These are phyloP conservation scores for Acanthurus tractus DNA, from an alignment of 2,797 vertebrate species.

Conservation along the genomic window DNA sequence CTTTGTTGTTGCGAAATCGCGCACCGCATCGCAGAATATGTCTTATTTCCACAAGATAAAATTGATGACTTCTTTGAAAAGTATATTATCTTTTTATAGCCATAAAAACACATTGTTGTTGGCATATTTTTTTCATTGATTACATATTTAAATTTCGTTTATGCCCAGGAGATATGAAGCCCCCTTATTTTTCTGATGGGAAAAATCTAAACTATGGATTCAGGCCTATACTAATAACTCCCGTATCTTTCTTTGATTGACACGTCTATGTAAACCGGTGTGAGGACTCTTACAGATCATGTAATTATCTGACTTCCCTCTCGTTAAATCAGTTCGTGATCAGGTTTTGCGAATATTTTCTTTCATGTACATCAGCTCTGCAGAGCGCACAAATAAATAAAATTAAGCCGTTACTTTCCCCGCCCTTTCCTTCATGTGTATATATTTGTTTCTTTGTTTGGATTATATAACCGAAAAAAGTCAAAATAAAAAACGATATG, in stretches of 20 bases:
- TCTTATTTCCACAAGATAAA: constrained; percentile 4
- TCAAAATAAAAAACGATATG: too few species aligned
- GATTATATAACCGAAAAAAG: too few species aligned
- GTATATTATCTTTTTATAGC: constrained; percentile 52
- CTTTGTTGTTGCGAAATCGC: constrained; percentile 23
- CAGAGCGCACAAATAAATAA: background rate
- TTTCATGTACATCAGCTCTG: constrained; percentile 9
- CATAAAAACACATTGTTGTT: constrained; percentile 30
- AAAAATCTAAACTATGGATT: too few species aligned
- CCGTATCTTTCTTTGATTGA: constrained; percentile 31
- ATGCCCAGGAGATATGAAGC: too few species aligned
- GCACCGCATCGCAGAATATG: constrained; percentile 12
- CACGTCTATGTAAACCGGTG: constrained; percentile 29
- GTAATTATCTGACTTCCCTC: constrained; percentile 33
- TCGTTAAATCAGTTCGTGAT: too few species aligned
- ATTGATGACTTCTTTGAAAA: constrained; percentile 6
- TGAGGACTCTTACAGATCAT: constrained; percentile 38
- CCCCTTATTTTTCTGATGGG: too few species aligned
- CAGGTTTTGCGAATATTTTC: too few species aligned
- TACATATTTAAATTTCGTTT: background rate
- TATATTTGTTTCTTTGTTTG: too few species aligned
- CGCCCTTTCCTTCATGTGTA: too few species aligned
- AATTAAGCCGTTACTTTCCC: too few species aligned
- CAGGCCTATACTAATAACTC: constrained; percentile 24
- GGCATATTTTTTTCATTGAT: background rate